A percentile compares a stretch with the other conserved stretches of the same genome.
Conservation (phyloP, 2,113 vertebrate species). For the Pelvicachromis taeniatus region DNA sequence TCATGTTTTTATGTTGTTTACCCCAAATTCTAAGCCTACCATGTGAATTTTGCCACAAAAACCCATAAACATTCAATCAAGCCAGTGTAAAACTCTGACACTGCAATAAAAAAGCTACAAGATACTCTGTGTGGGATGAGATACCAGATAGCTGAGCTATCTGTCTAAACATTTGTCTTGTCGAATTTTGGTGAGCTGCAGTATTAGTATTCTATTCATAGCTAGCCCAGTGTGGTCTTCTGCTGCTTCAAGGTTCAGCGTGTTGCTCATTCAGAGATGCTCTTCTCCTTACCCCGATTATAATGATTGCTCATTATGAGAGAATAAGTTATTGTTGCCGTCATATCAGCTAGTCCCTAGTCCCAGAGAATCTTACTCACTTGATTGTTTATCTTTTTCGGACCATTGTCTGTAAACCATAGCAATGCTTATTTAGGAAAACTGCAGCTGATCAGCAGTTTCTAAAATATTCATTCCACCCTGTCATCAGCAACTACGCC, state of each 20-base stretch:
- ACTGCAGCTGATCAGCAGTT: not conserved
- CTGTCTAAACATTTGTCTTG: not conserved
- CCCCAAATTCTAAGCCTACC: too few species aligned
- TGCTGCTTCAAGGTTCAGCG: not conserved
- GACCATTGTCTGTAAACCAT: not conserved
- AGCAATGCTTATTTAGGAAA: not conserved
- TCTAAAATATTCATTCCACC: not conserved
- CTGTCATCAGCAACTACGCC: not conserved
- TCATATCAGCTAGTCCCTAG: not conserved
- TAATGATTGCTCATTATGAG: not conserved
- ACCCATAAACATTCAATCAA: not conserved
- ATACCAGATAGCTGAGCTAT: not conserved
- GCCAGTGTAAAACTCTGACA: not conserved
- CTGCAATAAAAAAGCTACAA: not conserved
- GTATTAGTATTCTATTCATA: not conserved
- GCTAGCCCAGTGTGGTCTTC: not conserved
- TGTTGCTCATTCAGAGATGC: not conserved
- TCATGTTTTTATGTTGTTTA: too few species aligned
- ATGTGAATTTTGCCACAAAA: too few species aligned
- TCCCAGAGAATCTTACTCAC: not conserved
- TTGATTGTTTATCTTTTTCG: not conserved
- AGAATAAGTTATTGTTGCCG: not conserved
- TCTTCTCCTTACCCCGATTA: not conserved
- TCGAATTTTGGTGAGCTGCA: not conserved
- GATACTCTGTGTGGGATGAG: not conserved